These are phyloP conservation scores for Babylonia areolata DNA, from an alignment of 1,140 invertebrate species.

Conservation along the genomic window DNA sequence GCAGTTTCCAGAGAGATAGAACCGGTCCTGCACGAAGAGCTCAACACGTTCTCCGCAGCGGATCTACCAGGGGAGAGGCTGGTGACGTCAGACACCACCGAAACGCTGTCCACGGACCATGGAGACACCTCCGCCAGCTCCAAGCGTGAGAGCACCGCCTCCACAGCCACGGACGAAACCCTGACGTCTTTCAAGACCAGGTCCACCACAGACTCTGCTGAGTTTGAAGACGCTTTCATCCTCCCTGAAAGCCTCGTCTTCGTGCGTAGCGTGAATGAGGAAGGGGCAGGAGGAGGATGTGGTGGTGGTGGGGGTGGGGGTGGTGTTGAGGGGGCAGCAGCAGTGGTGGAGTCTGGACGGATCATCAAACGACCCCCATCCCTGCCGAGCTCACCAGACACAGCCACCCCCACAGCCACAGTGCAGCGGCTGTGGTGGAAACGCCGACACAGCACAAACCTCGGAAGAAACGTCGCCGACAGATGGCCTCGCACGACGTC, in stretches of 20 bases:
- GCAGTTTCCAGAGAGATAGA: not conserved
- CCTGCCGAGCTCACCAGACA: not conserved
- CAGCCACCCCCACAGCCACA: no score
- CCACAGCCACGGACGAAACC: constrained; percentile 34
- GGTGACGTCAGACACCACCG: constrained; percentile 17
- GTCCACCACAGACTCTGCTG: constrained; percentile 34
- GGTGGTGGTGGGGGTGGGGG: no score
- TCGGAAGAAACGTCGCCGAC: constrained; percentile 1
- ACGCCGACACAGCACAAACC: not conserved
- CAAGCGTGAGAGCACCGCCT: constrained; percentile 25
- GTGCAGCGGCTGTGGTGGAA: not conserved
- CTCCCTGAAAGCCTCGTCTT: constrained; percentile 30
- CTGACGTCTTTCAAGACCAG: constrained; percentile 36
- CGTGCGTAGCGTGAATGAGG: constrained; percentile 19
- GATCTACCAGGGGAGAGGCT: not conserved
- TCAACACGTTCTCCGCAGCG: not conserved
- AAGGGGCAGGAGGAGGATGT: not conserved
- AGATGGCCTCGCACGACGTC: not conserved
- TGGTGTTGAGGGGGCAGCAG: no score
- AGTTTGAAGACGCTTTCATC: constrained; percentile 32
- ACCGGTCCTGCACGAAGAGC: constrained; percentile 7
- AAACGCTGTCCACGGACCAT: constrained; percentile 20
- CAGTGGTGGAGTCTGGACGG: not conserved
- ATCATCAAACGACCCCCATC: constrained; percentile 17
- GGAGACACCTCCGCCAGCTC: constrained; percentile 32